Conservation (phyloP, 2,888 invertebrate species). For the Biston betularia region DNA sequence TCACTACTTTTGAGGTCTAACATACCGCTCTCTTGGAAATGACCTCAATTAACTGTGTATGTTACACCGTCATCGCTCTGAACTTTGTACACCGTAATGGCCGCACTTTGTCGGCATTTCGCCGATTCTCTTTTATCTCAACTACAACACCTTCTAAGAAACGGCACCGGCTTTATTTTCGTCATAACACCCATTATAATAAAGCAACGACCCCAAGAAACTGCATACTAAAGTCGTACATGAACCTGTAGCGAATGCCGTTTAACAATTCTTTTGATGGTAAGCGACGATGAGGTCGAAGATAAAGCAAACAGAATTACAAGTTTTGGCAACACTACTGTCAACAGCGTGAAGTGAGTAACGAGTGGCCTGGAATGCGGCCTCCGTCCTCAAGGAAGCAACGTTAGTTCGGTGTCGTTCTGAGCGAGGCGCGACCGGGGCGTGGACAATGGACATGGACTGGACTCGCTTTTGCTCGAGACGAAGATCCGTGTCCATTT, state of each 20-base stretch:
- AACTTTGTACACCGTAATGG: conserved; percentile 22
- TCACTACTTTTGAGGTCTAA: background rate
- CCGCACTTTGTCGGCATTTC: conserved; percentile 32
- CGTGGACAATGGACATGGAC: too few relatives aligned
- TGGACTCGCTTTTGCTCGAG: too few relatives aligned
- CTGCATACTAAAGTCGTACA: conserved; percentile 44
- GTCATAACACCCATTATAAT: conserved; percentile 17
- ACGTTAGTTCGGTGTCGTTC: too few relatives aligned
- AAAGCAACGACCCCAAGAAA: conserved; percentile 20
- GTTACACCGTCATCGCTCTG: conserved; percentile 12
- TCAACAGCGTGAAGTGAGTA: too few relatives aligned
- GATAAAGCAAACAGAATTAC: too few relatives aligned
- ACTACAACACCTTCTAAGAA: conserved; percentile 32
- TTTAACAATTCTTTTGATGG: too few relatives aligned
- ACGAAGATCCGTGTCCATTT: too few relatives aligned
- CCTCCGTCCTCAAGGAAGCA: too few relatives aligned
- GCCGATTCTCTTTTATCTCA: conserved; percentile 36
- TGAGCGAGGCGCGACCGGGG: too few relatives aligned
- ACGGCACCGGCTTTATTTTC: conserved; percentile 30
- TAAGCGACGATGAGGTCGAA: too few relatives aligned
- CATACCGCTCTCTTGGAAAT: background rate
- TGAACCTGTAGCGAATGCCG: background rate
- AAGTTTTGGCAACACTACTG: too few relatives aligned
- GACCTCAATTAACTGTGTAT: conserved; percentile 2
- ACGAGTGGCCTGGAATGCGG: too few relatives aligned